A percentile compares a stretch with the other conserved stretches of the same genome.
Conservation (phyloP, 2,888 invertebrate genomes). For the Agriopis leucophaearia region DNA sequence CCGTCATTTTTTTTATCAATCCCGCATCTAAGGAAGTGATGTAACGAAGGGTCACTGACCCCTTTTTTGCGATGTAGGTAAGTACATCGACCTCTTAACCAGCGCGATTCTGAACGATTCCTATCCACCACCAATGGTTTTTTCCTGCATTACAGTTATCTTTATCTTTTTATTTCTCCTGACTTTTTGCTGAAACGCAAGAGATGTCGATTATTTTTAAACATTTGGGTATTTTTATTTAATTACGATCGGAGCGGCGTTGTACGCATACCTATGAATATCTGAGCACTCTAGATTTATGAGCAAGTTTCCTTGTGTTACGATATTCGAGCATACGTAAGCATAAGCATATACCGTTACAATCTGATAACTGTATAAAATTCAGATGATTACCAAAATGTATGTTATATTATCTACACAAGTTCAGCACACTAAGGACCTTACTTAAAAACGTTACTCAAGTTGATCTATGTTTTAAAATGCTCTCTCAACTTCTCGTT, state of each 20-base stretch:
- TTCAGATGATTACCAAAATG: not conserved
- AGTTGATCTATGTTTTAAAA: too few species aligned
- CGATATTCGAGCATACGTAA: conserved; percentile 1
- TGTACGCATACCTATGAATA: not conserved
- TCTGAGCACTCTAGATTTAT: not conserved
- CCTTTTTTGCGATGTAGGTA: conserved; percentile 67
- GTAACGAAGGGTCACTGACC: conserved; percentile 75
- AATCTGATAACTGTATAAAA: conserved; percentile 4
- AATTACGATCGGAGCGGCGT: conserved; percentile 2
- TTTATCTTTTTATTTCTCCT: conserved; percentile 48
- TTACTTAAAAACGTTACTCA: too few species aligned
- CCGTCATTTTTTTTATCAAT: conserved; percentile 43
- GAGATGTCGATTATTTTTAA: conserved; percentile 18
- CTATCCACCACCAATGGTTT: conserved; percentile 57
- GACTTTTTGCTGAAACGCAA: conserved; percentile 26
- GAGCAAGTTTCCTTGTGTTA: not conserved
- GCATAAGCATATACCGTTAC: not conserved
- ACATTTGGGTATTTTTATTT: conserved; percentile 20
- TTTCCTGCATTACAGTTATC: conserved; percentile 53
- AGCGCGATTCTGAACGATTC: conserved; percentile 62
- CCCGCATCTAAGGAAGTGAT: conserved; percentile 66
- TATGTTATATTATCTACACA: not conserved
- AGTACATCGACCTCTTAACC: conserved; percentile 76
- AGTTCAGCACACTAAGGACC: not conserved
- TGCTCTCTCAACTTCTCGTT: too few species aligned